Percentiles rank a stretch among this genome's conserved stretches.
Evolutionary conservation across 2,113 vertebrate species (phyloP).

Genomic region (Trichechus manatus): DNA sequence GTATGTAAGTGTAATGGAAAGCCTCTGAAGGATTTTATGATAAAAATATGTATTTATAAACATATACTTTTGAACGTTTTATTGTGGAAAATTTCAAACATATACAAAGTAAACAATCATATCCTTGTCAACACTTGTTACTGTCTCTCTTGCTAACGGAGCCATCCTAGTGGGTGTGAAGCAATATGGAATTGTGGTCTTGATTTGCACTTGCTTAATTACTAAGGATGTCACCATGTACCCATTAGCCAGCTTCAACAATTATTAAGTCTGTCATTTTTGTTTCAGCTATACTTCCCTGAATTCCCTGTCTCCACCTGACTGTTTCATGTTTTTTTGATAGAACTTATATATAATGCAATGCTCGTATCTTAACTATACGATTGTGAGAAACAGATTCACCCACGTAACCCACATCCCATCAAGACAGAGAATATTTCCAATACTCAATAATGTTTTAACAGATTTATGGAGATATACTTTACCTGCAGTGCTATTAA

Average conservation of each 20-base stretch:
- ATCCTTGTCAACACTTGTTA: not conserved
- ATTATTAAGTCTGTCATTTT: not conserved
- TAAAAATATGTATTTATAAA: not conserved
- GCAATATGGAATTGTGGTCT: too few species aligned
- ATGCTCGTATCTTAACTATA: not conserved
- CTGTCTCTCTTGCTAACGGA: too few species aligned
- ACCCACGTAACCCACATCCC: not conserved
- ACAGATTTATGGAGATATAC: too few species aligned
- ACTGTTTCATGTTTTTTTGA: not conserved
- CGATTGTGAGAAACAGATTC: not conserved
- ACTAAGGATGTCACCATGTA: not conserved
- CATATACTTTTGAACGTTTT: not conserved
- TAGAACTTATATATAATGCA: conserved; percentile 7
- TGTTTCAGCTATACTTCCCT: not conserved
- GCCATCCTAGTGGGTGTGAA: too few species aligned
- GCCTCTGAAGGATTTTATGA: not conserved
- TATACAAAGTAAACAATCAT: not conserved
- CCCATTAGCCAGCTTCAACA: not conserved
- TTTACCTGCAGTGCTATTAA: too few species aligned
- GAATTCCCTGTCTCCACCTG: not conserved
- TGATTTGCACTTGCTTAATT: too few species aligned
- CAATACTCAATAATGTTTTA: not conserved
- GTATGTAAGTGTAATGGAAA: not conserved
- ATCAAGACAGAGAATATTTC: not conserved
- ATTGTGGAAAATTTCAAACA: not conserved